phyloP scores from a whole-genome alignment of 1,140 invertebrate species.

The Microplitis demolitor region DNA sequence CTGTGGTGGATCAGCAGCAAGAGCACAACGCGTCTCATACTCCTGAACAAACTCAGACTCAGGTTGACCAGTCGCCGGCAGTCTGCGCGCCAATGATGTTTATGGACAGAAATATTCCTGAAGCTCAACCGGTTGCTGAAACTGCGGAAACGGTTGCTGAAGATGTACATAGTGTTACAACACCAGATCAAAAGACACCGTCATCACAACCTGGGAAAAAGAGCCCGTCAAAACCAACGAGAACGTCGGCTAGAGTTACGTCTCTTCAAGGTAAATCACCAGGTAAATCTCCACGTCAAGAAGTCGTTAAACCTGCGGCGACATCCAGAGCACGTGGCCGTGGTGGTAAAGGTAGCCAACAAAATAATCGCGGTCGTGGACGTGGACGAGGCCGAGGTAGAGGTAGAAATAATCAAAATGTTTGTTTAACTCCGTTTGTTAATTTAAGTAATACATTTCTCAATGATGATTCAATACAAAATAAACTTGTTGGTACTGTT shows the following conservation, averaged over 20 bases:
- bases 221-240: constrained; percentile 69
- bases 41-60: constrained; percentile 18
- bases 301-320: constrained; percentile 26
- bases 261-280: constrained; percentile 72
- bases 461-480: constrained; percentile 67
- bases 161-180: neutral
- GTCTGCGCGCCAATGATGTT: constrained; percentile 50
- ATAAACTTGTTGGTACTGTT: constrained; percentile 82
- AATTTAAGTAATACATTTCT: constrained; percentile 51
- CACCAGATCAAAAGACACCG: constrained; percentile 8
- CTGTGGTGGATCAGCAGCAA: constrained; percentile 32
- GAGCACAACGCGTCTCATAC: constrained; percentile 9
- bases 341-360: constrained; percentile 61
- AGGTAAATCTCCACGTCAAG: constrained; percentile 74
- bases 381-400: constrained; percentile 73
- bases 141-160: constrained; percentile 4
- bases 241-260: constrained; percentile 67
- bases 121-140: constrained; percentile 8
- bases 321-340: constrained; percentile 46
- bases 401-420: constrained; percentile 52
- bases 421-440: constrained; percentile 42
- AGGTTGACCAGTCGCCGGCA: constrained; percentile 45
- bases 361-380: constrained; percentile 65
- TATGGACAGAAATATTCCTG: constrained; percentile 26
- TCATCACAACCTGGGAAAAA: constrained; percentile 62